Evolutionary conservation across 1,140 invertebrate species (phyloP), one percentile per base, ranked within the genome.

Genomic region (Heliothis subflexa): DNA sequence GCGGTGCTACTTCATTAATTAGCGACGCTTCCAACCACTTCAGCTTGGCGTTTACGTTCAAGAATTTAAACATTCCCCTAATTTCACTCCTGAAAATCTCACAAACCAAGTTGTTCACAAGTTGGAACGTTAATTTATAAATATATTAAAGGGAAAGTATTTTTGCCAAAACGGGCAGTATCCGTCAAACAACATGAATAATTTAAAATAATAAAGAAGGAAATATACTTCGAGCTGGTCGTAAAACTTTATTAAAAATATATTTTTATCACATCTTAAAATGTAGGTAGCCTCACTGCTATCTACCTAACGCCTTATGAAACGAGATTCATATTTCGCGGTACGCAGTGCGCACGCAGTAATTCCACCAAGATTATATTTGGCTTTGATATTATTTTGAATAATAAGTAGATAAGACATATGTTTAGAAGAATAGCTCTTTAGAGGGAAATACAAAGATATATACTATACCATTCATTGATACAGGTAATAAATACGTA

Each of bases 1-100:
- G 50, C 75, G 80, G 70, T 80, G 76, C 78, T 78, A 85, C 83
- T 86, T 86, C 86, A 88, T 90, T 88, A 87, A 87, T 90, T 90
- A 84, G 80, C 78, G 73, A 78, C 84, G 83, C 81, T 86, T 84
- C 54, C 64, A 80, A 84, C 79, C 75, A 82, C 70, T 82, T 81
- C 70, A 80, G 78, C 61, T 83, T 45, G 78, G 81, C 80, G 78
- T 85, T 79, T 78, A 78, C 79, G 81, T 68, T 83, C 57, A 80
- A 82, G 74, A 85, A 84, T 86, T 86, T 82, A 84, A 85, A 86
- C 80, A 83, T 82, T 83, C 80, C 78, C 75, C 76, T 75, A 75
- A 75, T 64, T 75, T 85, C 82, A 84, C 80, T 64, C 52, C 47
- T 12, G 18, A 13, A 75, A 83, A 82, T 82, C 77, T 83, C 79